Conservation (phyloP, 1,140 invertebrate genomes). For the Rhagoletis pomonella region DNA sequence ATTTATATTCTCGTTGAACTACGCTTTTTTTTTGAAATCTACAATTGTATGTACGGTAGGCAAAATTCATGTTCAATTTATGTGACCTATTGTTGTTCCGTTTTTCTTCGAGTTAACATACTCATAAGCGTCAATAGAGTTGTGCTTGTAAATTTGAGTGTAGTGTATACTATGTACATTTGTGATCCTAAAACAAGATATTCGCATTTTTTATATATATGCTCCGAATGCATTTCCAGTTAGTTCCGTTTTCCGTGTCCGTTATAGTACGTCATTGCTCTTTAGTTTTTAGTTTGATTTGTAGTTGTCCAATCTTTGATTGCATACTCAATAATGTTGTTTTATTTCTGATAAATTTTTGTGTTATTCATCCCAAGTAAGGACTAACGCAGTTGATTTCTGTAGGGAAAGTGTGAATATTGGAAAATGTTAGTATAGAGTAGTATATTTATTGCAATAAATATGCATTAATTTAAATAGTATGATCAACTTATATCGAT, state of each 20-base stretch:
- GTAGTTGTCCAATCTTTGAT: background rate
- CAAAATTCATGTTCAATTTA: no score
- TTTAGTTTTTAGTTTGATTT: background rate
- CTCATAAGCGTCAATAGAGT: background rate
- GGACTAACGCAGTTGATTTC: constrained; percentile 70
- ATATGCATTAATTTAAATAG: background rate
- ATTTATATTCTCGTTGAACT: background rate
- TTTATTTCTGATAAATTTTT: constrained; percentile 5
- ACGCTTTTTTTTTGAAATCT: background rate
- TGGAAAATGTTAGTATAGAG: background rate
- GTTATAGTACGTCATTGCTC: background rate
- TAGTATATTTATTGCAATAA: background rate
- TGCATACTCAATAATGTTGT: background rate
- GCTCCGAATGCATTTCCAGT: background rate
- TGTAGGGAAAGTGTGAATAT: constrained; percentile 54
- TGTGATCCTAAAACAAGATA: background rate
- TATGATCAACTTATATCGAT: no score
- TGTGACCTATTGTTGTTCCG: background rate
- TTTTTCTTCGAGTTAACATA: background rate
- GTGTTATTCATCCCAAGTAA: constrained; percentile 11
- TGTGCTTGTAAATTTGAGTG: background rate
- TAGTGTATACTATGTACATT: background rate
- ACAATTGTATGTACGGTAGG: background rate
- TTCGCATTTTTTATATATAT: background rate
- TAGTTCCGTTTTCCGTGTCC: background rate